Percentiles rank a stretch among this genome's conserved stretches.
These are phyloP conservation scores for Siderastrea radians DNA, from an alignment of 92 coral and sea anemone species.

Conservation along the genomic window DNA sequence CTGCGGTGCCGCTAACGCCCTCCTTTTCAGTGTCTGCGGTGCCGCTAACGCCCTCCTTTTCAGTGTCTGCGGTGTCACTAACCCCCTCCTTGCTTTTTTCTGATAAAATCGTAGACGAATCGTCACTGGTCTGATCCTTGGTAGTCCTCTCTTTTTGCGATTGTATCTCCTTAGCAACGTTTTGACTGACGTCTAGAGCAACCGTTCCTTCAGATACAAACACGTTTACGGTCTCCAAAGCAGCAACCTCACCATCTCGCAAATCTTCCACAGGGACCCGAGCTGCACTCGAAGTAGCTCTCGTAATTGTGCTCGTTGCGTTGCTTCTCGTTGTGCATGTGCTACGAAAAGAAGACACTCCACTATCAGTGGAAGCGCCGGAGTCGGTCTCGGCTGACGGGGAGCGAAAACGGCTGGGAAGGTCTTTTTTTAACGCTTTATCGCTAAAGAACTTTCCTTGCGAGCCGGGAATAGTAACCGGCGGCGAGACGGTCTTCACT, in stretches of 20 bases:
- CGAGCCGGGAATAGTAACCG: conserved; percentile 23
- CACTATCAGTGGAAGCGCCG: conserved; percentile 23
- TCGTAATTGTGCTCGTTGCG: neutral
- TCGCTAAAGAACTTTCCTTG: neutral
- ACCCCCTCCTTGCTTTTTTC: neutral
- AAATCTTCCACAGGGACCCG: neutral
- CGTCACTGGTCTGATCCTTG: neutral
- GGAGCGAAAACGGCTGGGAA: conserved; percentile 5
- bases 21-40: neutral
- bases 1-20: neutral
- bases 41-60: neutral
- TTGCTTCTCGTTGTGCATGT: neutral
- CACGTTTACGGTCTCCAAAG: conserved; percentile 1
- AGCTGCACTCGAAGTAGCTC: neutral
- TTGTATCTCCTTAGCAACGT: neutral
- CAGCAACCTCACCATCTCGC: neutral
- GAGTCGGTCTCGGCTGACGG: conserved; percentile 30
- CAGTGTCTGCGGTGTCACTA: neutral
- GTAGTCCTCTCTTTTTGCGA: neutral
- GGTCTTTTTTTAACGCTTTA: neutral
- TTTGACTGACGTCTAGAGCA: neutral
- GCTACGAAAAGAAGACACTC: conserved; percentile 8
- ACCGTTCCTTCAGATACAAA: neutral
- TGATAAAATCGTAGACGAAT: neutral
- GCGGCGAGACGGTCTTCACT: neutral